Base-by-base conservation (phyloP, 2,888 invertebrate genomes). In the Oscheius sp. region DNA sequence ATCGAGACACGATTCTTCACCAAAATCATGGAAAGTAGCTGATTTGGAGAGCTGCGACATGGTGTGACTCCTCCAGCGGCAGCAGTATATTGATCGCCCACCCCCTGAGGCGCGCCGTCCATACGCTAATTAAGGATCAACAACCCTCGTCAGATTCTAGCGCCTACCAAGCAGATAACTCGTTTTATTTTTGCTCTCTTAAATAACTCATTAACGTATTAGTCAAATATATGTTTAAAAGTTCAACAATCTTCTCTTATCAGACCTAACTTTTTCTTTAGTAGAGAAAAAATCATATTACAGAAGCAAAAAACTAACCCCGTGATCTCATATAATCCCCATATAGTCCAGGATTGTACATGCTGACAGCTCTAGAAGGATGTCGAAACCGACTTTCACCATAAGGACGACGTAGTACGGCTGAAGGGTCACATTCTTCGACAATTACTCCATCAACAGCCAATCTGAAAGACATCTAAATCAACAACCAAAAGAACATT, bases 11-110 rank as follows among this genome's bases (percentile, higher is more conserved):
- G 44, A 47, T 22, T 57, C 56, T 50, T 82, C 82, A 30, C 73
- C 68, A 67, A 83, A 82, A 62, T 83, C 82, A 68, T 80, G 81
- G 70, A 82, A 82, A 8, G 82, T 82, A 49, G 82, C 80, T 47
- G 81, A 82, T 64, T 82, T 82, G 66, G 73, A 54, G 69, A 79
- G 50, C 51, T 72, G 64, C 50, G 67, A 50, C 72, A 72, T 72
- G 62, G 45, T 41, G 50, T 41, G 41, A 38, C 62, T 49, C 51
- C 47, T 54, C 45, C 30, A 49, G 28, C 49, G 38, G 54, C 62
- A 33, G 51, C 51, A 57, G 54, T 49, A 47, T 67, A 67, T 67
- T 62, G 67, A 67, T 67, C 62, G 67, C 67, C 67, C 67, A 45
- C 67, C 67, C 59, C 49, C 67, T 54, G 56, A 51, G 62, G 62